Evolutionary conservation across 2,888 invertebrate species (phyloP).

Genomic region (Sepiola atlantica): DNA sequence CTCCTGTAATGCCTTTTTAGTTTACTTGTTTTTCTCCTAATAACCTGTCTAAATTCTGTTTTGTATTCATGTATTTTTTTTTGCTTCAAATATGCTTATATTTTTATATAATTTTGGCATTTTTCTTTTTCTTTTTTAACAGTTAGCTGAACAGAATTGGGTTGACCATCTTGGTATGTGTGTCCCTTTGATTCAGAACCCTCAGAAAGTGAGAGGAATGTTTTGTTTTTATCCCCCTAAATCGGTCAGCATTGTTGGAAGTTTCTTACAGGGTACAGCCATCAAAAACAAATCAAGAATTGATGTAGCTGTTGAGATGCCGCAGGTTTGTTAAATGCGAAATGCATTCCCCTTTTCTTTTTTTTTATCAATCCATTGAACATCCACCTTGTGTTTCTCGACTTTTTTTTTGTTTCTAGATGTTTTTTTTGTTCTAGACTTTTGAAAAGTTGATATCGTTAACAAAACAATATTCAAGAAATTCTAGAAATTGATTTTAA

Average conservation of each 20-base stretch:
- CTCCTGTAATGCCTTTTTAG: too few species aligned
- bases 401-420: too few species aligned
- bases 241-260: slow-evolving; percentile 81
- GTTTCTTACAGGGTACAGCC: slow-evolving; percentile 80
- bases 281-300: slow-evolving; percentile 81
- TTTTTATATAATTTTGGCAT: not conserved
- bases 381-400: too few species aligned
- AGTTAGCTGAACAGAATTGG: slow-evolving; percentile 64
- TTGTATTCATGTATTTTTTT: too few species aligned
- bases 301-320: slow-evolving; percentile 85
- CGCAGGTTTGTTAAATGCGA: slow-evolving; percentile 76
- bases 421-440: not conserved
- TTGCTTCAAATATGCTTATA: too few species aligned
- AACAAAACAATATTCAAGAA: not conserved
- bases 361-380: not conserved
- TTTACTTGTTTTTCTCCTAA: too few species aligned
- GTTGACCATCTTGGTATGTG: slow-evolving; percentile 77
- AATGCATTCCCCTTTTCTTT: not conserved
- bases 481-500: not conserved
- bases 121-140: slow-evolving; percentile 48
- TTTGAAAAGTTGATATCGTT: not conserved
- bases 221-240: slow-evolving; percentile 82
- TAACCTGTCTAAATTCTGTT: too few species aligned
- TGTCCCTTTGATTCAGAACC: slow-evolving; percentile 78
- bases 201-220: slow-evolving; percentile 77